Evolutionary conservation across 2,888 invertebrate genomes (phyloP).

Genomic region (Ellobium chinense): DNA sequence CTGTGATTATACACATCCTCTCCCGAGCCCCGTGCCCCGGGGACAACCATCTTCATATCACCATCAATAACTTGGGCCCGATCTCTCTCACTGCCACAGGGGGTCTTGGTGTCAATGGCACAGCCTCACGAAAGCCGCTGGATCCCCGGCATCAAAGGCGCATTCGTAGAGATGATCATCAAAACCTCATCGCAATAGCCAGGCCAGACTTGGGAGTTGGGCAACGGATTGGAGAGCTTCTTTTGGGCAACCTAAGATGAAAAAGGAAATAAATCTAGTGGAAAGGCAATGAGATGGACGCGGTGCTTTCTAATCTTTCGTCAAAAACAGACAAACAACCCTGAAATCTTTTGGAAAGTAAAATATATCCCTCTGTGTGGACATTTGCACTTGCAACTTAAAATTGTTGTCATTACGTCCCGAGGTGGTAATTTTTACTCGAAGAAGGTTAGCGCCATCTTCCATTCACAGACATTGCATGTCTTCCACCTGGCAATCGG

Average conservation of each 20-base stretch:
- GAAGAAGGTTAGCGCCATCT: too few relatives aligned
- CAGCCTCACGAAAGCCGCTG: background rate
- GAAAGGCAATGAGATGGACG: background rate
- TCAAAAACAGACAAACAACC: background rate
- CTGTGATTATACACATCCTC: background rate
- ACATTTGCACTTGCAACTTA: background rate
- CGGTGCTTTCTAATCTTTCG: background rate
- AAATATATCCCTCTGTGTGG: background rate
- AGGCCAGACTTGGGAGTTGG: background rate
- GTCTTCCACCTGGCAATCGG: too few relatives aligned
- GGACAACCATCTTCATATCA: background rate
- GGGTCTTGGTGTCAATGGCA: background rate
- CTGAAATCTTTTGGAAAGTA: background rate
- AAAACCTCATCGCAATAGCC: background rate
- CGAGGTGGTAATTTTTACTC: background rate
- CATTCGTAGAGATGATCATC: background rate
- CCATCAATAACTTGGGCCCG: background rate
- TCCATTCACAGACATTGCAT: too few relatives aligned
- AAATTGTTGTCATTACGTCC: background rate
- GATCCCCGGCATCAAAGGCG: background rate
- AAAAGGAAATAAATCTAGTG: background rate
- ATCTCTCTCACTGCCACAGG: background rate
- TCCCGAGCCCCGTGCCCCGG: background rate
- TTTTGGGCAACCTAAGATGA: background rate
- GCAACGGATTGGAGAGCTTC: background rate